These are phyloP conservation scores for Drosophila anomalata DNA, from an alignment of 2,888 invertebrate species.

Conservation along the genomic window DNA sequence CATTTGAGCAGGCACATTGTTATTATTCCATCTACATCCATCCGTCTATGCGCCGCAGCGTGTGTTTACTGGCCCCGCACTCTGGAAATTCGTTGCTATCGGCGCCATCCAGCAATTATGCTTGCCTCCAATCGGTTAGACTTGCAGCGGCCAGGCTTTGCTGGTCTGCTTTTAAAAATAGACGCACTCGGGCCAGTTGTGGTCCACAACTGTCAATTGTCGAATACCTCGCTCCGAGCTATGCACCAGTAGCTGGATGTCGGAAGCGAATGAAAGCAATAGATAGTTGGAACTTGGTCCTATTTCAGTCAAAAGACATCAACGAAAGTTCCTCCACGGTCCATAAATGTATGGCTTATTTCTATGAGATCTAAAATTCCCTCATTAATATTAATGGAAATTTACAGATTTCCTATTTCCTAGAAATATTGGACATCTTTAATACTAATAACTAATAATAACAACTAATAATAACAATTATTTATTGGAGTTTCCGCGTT, in stretches of 20 bases:
- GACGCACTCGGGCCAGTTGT: constrained; percentile 54
- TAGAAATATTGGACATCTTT: too few relatives aligned
- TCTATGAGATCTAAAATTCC: too few relatives aligned
- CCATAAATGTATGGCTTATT: too few relatives aligned
- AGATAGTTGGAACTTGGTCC: background rate
- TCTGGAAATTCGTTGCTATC: constrained; percentile 51
- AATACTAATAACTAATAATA: too few relatives aligned
- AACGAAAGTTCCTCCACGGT: too few relatives aligned
- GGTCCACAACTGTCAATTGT: constrained; percentile 65
- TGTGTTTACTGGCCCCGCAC: constrained; percentile 51
- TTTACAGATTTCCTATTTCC: too few relatives aligned
- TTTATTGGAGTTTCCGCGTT: too few relatives aligned
- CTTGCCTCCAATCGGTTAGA: constrained; percentile 27
- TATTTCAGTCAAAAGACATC: background rate
- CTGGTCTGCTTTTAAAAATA: constrained; percentile 63
- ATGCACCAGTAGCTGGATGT: constrained; percentile 27
- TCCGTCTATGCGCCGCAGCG: constrained; percentile 10
- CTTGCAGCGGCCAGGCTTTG: constrained; percentile 23
- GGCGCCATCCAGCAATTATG: constrained; percentile 75
- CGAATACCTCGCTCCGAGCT: constrained; percentile 31
- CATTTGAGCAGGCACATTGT: constrained; percentile 54
- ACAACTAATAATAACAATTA: too few relatives aligned
- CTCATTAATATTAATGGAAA: too few relatives aligned
- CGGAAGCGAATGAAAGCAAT: background rate
- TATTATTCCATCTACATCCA: constrained; percentile 52